Conservation (phyloP, 2,888 invertebrate species). For the Agapetus fuscipes region DNA sequence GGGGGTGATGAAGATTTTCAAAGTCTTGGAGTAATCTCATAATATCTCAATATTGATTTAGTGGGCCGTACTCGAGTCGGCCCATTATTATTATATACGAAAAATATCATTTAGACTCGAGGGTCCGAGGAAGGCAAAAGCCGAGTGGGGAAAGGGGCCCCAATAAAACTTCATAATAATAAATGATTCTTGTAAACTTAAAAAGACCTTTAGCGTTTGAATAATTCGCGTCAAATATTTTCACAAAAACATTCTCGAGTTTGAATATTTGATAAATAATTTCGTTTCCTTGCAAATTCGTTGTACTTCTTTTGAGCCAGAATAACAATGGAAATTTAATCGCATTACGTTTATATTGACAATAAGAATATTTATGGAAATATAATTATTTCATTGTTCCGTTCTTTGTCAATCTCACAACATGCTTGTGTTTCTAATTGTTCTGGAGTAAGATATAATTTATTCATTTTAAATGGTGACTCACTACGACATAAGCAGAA, state of each 20-base stretch:
- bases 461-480: too few species aligned
- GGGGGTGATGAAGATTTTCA: too few species aligned
- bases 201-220: background rate
- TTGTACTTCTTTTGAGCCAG: background rate
- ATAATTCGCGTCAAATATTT: background rate
- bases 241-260: background rate
- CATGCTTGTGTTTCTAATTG: too few species aligned
- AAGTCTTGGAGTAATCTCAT: background rate
- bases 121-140: too few species aligned
- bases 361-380: too few species aligned
- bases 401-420: too few species aligned
- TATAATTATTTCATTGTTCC: too few species aligned
- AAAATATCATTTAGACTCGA: background rate
- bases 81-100: background rate
- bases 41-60: background rate
- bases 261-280: background rate
- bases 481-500: too few species aligned
- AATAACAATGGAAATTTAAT: background rate
- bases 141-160: background rate
- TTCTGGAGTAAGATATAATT: too few species aligned
- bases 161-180: background rate
- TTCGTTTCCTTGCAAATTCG: background rate
- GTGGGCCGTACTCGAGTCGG: background rate
- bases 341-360: too few species aligned
- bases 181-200: background rate